Conservation (phyloP, 2,888 invertebrate genomes). For the Rhynchonema sp. region DNA sequence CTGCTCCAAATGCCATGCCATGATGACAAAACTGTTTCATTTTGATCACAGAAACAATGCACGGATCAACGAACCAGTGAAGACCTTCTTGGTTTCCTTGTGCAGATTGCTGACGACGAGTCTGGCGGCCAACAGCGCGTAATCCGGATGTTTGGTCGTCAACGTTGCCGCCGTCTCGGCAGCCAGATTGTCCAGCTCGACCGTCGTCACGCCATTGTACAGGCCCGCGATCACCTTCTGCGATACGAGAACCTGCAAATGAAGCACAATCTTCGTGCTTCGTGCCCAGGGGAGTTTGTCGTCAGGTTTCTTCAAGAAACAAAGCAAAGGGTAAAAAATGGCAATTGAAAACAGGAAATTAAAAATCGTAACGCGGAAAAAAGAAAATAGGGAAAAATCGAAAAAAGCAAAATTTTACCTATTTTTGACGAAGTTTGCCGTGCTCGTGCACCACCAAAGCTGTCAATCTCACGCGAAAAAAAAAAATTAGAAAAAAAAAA, state of each 20-base stretch:
- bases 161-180: conserved; percentile 96
- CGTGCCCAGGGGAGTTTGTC: no score
- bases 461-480: no score
- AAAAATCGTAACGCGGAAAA: no score
- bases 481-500: no score
- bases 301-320: no score
- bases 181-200: conserved; percentile 86
- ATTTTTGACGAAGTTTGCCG: no score
- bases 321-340: no score
- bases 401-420: no score
- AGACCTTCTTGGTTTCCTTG: conserved; percentile 86
- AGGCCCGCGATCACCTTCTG: conserved; percentile 75
- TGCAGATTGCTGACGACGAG: conserved; percentile 92
- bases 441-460: no score
- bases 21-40: background rate
- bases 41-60: background rate
- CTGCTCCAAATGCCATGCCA: background rate
- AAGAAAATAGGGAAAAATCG: no score
- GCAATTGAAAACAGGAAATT: no score
- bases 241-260: conserved; percentile 29
- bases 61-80: conserved; percentile 34
- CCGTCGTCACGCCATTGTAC: conserved; percentile 85
- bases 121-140: conserved; percentile 49
- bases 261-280: background rate
- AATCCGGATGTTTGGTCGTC: conserved; percentile 92